These are phyloP conservation scores for Germaria angustata DNA, from an alignment of 2,888 invertebrate species.

Conservation along the genomic window DNA sequence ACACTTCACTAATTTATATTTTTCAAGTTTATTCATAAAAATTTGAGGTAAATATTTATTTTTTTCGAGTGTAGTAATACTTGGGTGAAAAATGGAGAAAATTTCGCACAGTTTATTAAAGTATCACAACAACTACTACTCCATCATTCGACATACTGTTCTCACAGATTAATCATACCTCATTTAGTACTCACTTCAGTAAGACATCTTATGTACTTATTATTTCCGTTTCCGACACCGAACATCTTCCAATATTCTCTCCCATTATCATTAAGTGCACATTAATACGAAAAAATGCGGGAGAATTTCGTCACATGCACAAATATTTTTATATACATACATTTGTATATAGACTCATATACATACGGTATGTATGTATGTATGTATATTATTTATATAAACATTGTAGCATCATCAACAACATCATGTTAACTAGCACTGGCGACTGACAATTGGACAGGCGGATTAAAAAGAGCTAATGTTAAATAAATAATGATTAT, in stretches of 20 bases:
- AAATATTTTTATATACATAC: background rate
- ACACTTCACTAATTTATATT: too few relatives aligned
- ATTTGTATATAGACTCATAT: too few relatives aligned
- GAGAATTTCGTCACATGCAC: background rate
- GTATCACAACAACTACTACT: too few relatives aligned
- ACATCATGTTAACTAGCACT: background rate
- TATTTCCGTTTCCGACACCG: slow-evolving; percentile 61
- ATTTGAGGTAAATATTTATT: too few relatives aligned
- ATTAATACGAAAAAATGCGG: slow-evolving; percentile 11
- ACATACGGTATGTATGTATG: too few relatives aligned
- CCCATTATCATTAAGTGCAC: background rate
- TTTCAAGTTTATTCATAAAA: too few relatives aligned
- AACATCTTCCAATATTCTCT: slow-evolving; percentile 20
- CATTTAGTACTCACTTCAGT: background rate
- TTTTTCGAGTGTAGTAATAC: too few relatives aligned
- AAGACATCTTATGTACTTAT: slow-evolving; percentile 29
- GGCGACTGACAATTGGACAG: background rate
- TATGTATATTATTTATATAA: background rate
- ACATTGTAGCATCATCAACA: slow-evolving; percentile 27
- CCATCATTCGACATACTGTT: background rate
- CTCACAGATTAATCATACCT: background rate
- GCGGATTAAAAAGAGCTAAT: slow-evolving; percentile 24
- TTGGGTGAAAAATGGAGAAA: too few relatives aligned
- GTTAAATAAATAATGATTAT: slow-evolving; percentile 61
- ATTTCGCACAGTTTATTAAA: too few relatives aligned